Percentiles rank a stretch among this genome's conserved stretches.
These are phyloP conservation scores for Psettodes erumei DNA, from an alignment of 2,113 vertebrate genomes.

Conservation along the genomic window DNA sequence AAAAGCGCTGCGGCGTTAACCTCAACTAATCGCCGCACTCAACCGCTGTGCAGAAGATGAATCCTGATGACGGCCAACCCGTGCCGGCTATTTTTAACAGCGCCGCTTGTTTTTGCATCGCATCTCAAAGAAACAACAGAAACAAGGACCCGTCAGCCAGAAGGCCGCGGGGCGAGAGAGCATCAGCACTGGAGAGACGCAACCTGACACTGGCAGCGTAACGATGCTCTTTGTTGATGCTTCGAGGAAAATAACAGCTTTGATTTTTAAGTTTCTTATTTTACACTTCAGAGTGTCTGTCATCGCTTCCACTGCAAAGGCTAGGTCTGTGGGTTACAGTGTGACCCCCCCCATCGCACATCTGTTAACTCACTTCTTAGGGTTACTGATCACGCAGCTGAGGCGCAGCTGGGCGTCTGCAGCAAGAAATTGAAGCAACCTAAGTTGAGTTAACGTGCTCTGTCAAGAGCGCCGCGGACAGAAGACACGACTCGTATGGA, in stretches of 20 bases:
- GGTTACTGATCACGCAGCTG: constrained; percentile 20
- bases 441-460: constrained; percentile 24
- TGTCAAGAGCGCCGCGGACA: constrained; percentile 8
- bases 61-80: constrained; percentile 5
- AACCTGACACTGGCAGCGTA: constrained; percentile 32
- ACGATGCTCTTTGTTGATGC: constrained; percentile 34
- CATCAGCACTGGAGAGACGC: constrained; percentile 37
- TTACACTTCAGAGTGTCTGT: constrained; percentile 12
- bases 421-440: constrained; percentile 8
- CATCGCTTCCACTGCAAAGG: background rate
- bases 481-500: constrained; percentile 3
- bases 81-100: constrained; percentile 46
- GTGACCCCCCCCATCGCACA: constrained; percentile 20
- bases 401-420: constrained; percentile 14
- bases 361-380: constrained; percentile 7
- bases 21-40: background rate
- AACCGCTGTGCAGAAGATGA: background rate
- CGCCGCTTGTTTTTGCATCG: constrained; percentile 30
- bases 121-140: constrained; percentile 28
- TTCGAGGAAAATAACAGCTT: constrained; percentile 16
- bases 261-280: constrained; percentile 38
- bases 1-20: background rate
- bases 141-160: constrained; percentile 54
- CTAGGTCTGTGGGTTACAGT: background rate
- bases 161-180: constrained; percentile 51